Conservation (phyloP, 2,888 invertebrate species). For the Mactromeris polynyma region DNA sequence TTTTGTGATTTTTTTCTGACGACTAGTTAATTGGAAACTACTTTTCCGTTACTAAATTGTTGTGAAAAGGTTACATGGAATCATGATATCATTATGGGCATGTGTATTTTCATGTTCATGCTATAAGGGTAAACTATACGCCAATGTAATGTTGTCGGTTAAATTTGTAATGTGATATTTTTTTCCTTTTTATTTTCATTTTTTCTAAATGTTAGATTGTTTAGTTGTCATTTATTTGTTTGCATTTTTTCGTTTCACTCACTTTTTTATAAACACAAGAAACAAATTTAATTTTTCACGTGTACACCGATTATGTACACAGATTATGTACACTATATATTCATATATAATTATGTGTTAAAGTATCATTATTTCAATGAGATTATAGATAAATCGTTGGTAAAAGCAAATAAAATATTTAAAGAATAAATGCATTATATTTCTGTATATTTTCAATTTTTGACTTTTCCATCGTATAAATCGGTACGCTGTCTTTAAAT, state of each 20-base stretch:
- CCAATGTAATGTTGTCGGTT: constrained; percentile 38
- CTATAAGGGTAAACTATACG: constrained; percentile 30
- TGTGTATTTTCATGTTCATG: not conserved
- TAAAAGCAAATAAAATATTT: no score
- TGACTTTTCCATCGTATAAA: no score
- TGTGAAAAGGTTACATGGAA: not conserved
- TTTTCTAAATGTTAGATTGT: constrained; percentile 38
- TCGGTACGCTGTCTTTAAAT: no score
- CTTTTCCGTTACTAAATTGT: no score
- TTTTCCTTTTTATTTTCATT: constrained; percentile 8
- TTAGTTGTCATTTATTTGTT: constrained; percentile 43
- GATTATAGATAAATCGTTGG: no score
- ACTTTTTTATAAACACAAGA: not conserved
- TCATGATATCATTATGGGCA: not conserved
- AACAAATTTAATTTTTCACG: not conserved
- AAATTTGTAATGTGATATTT: constrained; percentile 44
- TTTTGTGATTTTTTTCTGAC: no score
- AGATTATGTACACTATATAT: no score
- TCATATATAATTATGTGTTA: no score
- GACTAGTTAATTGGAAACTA: no score
- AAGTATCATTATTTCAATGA: no score
- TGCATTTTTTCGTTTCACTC: constrained; percentile 9
- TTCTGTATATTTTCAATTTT: no score
- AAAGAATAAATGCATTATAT: no score
- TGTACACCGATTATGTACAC: not conserved